phyloP scores from a whole-genome alignment of 2,888 invertebrate genomes.

The Amphimallon solstitiale region DNA sequence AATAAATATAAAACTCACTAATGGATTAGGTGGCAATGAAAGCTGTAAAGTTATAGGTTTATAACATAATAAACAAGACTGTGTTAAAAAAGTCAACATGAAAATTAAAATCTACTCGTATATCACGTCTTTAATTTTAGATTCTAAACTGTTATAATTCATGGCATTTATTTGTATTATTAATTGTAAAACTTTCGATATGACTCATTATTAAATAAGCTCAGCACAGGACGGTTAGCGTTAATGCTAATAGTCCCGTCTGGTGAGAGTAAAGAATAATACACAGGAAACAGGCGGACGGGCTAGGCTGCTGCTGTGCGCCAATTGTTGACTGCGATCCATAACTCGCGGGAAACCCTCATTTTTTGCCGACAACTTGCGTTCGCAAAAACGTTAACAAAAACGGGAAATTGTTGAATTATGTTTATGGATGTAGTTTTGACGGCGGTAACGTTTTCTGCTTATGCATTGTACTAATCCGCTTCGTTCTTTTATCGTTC shows the following conservation, averaged over 20 bases:
- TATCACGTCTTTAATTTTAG: too few relatives aligned
- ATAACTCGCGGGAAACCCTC: conserved; percentile 46
- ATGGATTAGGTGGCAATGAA: too few relatives aligned
- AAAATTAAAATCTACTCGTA: too few relatives aligned
- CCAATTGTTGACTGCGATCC: conserved; percentile 46
- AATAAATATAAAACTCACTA: too few relatives aligned
- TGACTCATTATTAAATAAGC: conserved; percentile 43
- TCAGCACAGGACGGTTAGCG: conserved; percentile 26
- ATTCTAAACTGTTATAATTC: conserved; percentile 5
- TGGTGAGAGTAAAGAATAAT: conserved; percentile 35
- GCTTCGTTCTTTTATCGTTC: conserved; percentile 5
- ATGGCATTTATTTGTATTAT: conserved; percentile 46
- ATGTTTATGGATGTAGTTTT: conserved; percentile 25
- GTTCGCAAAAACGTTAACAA: conserved; percentile 44
- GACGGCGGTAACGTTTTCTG: background rate
- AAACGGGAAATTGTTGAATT: conserved; percentile 29
- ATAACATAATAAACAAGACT: too few relatives aligned
- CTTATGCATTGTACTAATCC: conserved; percentile 10
- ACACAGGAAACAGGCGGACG: background rate
- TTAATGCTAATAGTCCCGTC: background rate
- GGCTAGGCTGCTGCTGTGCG: conserved; percentile 30
- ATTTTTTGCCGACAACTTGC: conserved; percentile 50
- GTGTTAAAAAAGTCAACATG: too few relatives aligned
- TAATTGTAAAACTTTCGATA: conserved; percentile 36
- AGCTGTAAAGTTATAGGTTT: too few relatives aligned